Evolutionary conservation across 2,797 vertebrate species (phyloP).

Genomic region (Centropyge bicolor): DNA sequence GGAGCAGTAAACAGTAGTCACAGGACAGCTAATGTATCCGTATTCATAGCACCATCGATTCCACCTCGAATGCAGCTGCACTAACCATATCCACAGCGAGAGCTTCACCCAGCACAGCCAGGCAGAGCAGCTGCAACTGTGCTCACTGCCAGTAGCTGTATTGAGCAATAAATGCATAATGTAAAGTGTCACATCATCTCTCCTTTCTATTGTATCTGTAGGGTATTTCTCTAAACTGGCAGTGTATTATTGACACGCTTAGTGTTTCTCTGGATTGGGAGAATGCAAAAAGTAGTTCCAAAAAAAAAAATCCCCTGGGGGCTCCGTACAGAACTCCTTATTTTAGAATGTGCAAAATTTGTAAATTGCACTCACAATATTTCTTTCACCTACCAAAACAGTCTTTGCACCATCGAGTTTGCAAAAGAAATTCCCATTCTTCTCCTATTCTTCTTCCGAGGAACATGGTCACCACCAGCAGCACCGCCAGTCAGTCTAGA

Average conservation of each 20-base stretch:
- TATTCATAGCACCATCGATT: background rate
- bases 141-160: background rate
- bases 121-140: background rate
- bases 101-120: background rate
- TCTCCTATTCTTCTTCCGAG: constrained; percentile 30
- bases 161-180: background rate
- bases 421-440: constrained; percentile 11
- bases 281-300: background rate
- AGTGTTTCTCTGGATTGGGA: background rate
- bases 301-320: background rate
- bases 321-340: background rate
- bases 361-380: background rate
- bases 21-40: background rate
- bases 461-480: constrained; percentile 52
- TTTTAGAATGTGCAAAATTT: background rate
- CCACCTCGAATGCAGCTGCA: background rate
- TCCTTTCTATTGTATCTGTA: background rate
- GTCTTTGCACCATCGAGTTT: constrained; percentile 8
- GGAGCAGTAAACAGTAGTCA: background rate
- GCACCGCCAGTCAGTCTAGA: constrained; percentile 56
- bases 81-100: background rate
- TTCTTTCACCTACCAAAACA: background rate
- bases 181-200: background rate
- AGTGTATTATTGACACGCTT: background rate
- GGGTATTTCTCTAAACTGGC: background rate